Evolutionary conservation across 2,797 vertebrate genomes (phyloP), one percentile per base, ranked within the genome.

Genomic region (Gymnopithys bicolor): DNA sequence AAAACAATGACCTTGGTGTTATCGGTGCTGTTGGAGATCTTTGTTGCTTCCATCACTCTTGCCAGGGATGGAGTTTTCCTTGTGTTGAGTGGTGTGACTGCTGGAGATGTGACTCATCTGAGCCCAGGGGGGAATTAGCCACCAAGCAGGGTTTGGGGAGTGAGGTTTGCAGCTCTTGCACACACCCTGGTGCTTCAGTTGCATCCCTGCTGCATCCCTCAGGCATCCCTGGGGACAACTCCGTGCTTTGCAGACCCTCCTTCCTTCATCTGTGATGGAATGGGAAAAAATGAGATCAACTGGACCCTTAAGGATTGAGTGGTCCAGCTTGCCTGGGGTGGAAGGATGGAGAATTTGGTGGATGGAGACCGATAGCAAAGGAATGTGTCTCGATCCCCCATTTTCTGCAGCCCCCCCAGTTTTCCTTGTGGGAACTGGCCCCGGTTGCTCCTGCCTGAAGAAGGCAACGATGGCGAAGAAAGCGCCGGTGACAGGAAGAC

Each of bases 1-100:
- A 70, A 81, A 32, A 93, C 59, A 55, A 63, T 92, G 97, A 87
- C 95, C 87, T 95, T 70, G 28, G 81, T 48, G 67, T 91, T 84
- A 52, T 79, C 94, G 63, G 77, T 6, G 27, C 60, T 35, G 14
- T 77, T 24, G 37, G 87, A 79, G 89, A 91, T 80, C 64, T 83
- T 94, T 83, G 66, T 63, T 93, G 83, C 66, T 91, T 70, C 90
- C 70, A 33, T 82, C 89, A 58, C 2, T 3, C 66, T 87, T 10
- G 2, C 80, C 45, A 33, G 48, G 84, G 58, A 84, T 80, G 78
- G 80, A 90, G 76, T 53, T 96, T 90, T 83, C 58, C 82, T 87
- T 4, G 9, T 30, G 60, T 43, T n/a, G 59, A 39, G 30, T 53
- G 51, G 18, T 32, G 51, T 53, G 28, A 30, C 30, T 53, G 52